These are phyloP conservation scores for Dryobates pubescens DNA, from an alignment of 2,797 vertebrate genomes.

Conservation along the genomic window DNA sequence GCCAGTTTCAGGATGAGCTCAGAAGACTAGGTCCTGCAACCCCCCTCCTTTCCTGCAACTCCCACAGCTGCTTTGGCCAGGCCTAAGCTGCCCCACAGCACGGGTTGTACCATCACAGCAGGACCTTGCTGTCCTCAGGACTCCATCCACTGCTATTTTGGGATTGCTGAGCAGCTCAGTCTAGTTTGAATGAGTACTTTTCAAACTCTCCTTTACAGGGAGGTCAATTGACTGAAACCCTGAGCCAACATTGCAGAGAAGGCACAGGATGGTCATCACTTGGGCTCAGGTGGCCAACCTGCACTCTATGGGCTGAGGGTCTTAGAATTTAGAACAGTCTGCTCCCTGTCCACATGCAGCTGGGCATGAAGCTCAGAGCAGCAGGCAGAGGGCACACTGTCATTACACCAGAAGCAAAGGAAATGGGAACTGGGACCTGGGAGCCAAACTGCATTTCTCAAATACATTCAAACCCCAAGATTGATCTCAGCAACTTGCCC, in stretches of 20 bases:
- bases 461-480: neutral
- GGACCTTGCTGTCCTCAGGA: neutral
- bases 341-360: rapidly evolving
- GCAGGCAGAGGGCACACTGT: neutral
- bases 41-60: rapidly evolving
- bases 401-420: neutral
- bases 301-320: neutral
- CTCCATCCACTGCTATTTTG: neutral
- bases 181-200: neutral
- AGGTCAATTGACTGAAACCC: neutral
- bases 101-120: rapidly evolving
- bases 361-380: neutral
- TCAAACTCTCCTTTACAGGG: neutral
- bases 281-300: neutral
- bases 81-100: neutral
- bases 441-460: neutral
- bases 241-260: neutral
- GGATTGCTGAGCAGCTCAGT: neutral
- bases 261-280: neutral
- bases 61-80: neutral
- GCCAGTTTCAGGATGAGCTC: neutral
- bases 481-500: neutral
- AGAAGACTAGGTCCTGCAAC: neutral
- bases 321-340: neutral
- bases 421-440: neutral